Evolutionary conservation across 2,888 invertebrate genomes (phyloP).

Genomic region (Latrodectus hesperus): DNA sequence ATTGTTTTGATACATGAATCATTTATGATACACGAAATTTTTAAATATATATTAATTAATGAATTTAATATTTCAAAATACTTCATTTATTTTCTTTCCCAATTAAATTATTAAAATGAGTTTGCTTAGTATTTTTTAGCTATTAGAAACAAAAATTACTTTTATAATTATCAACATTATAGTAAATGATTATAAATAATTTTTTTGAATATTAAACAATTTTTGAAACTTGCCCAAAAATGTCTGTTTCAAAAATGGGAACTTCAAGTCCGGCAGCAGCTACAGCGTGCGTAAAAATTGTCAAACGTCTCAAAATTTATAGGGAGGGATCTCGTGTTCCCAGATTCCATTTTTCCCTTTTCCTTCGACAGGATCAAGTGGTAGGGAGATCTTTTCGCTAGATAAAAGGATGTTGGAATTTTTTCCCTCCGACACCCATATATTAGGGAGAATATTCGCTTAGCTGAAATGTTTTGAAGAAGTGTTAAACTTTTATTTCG

Average conservation of each 20-base stretch:
- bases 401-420: constrained; percentile 55
- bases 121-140: too few relatives aligned
- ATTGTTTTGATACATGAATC: too few relatives aligned
- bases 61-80: too few relatives aligned
- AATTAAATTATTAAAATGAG: too few relatives aligned
- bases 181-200: too few relatives aligned
- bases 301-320: constrained; percentile 47
- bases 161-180: too few relatives aligned
- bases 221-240: constrained; percentile 20
- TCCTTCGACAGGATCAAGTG: constrained; percentile 57
- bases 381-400: constrained; percentile 56
- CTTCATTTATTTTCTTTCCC: too few relatives aligned
- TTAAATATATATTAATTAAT: too few relatives aligned
- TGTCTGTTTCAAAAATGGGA: neutral
- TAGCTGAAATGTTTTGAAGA: neutral
- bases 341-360: constrained; percentile 30
- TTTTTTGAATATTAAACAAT: too few relatives aligned
- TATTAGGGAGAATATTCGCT: constrained; percentile 10
- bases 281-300: constrained; percentile 43
- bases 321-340: constrained; percentile 31
- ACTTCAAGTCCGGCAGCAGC: neutral
- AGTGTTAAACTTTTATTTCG: constrained; percentile 54
- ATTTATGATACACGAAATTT: too few relatives aligned
- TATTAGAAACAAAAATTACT: too few relatives aligned
- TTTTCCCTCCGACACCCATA: constrained; percentile 14